phyloP scores from a whole-genome alignment of 2,797 vertebrate genomes.

The Eulemur mongoz region DNA sequence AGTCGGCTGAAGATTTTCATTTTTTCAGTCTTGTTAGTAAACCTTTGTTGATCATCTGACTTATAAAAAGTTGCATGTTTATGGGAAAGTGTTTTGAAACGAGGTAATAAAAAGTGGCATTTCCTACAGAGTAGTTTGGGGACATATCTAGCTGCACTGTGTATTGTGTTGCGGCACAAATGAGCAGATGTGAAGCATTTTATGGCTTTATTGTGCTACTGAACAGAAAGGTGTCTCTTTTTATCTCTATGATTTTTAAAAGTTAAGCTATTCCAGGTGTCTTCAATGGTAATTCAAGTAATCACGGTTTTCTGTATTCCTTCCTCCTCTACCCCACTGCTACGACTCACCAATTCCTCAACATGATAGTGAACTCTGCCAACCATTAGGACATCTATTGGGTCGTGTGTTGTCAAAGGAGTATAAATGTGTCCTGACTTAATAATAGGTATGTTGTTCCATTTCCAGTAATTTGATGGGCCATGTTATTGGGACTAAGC shows the following conservation, averaged over 20 bases:
- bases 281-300: neutral
- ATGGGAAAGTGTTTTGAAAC: neutral
- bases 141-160: neutral
- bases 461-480: neutral
- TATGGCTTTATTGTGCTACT: neutral
- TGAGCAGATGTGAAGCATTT: neutral
- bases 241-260: neutral
- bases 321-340: neutral
- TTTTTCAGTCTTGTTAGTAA: neutral
- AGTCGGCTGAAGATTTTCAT: neutral
- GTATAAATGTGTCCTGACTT: neutral
- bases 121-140: neutral
- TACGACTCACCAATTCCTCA: too few relatives aligned
- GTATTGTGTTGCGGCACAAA: neutral
- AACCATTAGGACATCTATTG: neutral
- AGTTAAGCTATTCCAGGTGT: neutral
- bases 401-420: neutral
- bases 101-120: neutral
- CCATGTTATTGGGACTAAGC: neutral
- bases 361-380: neutral
- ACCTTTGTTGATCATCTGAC: neutral
- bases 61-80: neutral
- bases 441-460: neutral
- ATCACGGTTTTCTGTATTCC: neutral
- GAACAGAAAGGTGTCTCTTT: neutral